phyloP scores from a whole-genome alignment of 2,113 vertebrate species.

The Phodopus roborovskii region DNA sequence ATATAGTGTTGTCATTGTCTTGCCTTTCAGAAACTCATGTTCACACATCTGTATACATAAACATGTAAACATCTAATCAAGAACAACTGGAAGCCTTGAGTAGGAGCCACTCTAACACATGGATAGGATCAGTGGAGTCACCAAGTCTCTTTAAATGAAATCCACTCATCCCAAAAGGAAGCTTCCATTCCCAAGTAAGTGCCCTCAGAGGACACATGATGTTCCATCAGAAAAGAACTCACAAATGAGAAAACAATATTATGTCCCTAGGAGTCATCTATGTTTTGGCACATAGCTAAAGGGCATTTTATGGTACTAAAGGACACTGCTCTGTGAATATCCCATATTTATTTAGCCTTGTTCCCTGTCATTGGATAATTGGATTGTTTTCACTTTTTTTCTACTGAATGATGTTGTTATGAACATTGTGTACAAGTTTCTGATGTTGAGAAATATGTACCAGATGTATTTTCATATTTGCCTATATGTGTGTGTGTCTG shows the following conservation, averaged over 20 bases:
- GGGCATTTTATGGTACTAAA: background rate
- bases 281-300: background rate
- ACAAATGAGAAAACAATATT: background rate
- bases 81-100: background rate
- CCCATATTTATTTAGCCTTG: background rate
- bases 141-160: background rate
- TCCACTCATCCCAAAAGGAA: background rate
- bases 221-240: background rate
- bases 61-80: background rate
- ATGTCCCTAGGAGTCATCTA: background rate
- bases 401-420: background rate
- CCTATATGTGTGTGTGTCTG: background rate
- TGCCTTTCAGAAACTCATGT: background rate
- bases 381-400: background rate
- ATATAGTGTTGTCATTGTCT: background rate
- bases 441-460: background rate
- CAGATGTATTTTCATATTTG: background rate
- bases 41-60: background rate
- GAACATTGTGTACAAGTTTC: background rate
- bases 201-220: background rate
- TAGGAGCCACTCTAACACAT: conserved; percentile 5
- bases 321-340: background rate
- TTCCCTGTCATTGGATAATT: background rate
- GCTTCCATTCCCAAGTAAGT: background rate
- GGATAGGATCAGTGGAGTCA: background rate